Conservation (phyloP, 2,797 vertebrate genomes). For the Ambastaia sidthimunki region DNA sequence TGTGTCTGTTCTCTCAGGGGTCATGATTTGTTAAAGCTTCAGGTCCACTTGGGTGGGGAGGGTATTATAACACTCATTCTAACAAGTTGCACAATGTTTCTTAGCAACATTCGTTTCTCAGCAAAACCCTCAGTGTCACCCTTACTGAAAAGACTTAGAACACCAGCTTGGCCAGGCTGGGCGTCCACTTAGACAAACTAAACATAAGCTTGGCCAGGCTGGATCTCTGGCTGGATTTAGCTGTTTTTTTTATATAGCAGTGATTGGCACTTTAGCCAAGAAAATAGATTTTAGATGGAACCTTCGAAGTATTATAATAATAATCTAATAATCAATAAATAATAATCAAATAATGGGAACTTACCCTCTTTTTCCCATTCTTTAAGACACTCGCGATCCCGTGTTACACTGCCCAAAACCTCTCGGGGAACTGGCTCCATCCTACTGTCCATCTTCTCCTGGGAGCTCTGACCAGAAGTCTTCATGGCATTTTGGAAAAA, state of each 20-base stretch:
- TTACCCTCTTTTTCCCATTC: constrained; percentile 88
- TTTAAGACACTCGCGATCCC: constrained; percentile 82
- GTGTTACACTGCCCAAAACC: constrained; percentile 87
- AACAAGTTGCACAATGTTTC: constrained; percentile 26
- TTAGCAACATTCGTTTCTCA: not conserved
- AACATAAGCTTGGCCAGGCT: no score
- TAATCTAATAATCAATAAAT: not conserved
- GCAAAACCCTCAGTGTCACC: no score
- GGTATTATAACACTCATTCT: not conserved
- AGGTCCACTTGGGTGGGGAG: not conserved
- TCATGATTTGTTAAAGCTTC: not conserved
- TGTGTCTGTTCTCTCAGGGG: not conserved
- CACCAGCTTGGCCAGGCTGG: no score
- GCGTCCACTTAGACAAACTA: no score
- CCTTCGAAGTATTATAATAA: no score
- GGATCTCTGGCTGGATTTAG: no score
- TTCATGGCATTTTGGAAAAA: constrained; percentile 86
- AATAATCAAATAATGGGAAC: no score
- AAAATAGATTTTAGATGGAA: not conserved
- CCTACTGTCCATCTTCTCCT: constrained; percentile 82
- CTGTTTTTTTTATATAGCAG: no score
- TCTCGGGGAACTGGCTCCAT: constrained; percentile 92
- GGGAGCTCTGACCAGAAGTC: constrained; percentile 69
- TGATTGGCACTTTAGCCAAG: not conserved
- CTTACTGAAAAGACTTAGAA: no score